Base-by-base conservation (phyloP, 2,797 vertebrate genomes). In the Anolis apletophallus region DNA sequence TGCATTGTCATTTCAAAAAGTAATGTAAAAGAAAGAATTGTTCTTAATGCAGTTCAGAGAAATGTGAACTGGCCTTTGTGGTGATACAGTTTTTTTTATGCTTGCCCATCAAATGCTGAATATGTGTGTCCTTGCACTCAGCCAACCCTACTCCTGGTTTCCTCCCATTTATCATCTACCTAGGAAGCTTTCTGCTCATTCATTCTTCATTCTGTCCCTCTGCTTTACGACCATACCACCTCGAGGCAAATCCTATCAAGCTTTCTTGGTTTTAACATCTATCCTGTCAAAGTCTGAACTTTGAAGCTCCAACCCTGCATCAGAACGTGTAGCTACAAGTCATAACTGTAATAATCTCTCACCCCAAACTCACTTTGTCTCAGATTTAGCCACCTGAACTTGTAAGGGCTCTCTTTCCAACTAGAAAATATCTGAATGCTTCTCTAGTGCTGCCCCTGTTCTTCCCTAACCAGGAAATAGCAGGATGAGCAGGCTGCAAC, bases 21-120 rank as follows among this genome's bases (percentile, higher is more conserved):
- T 36, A 54, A 72, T 61, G 32, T 79, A 59, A 83, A 87, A 83
- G 55, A 79, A 87, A 40, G 13, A 87, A 83, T 79, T 78, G 81
- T 73, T 73, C 54, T n/a, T 10, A 72, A 52, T 12, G 64, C 3
- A 55, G 64, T 71, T 79, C 36, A 21, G 52, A 19, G 76, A 50
- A 85, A 72, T 80, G 52, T 54, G 54, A 84, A 68, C 40, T 50
- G 73, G 12, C 29, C 52, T 54, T 75, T n/a, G 3, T 9, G 61
- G 76, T 68, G 34, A 68, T 40, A 52, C 34, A 34, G 55, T 64
- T 46, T 9, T 52, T 16, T 71, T 59, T 50, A 8, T 55, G 55
- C 16, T 32, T 23, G 46, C 3, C 54, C 17, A 83, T 34, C 19
- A 52, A 61, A 69, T 69, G 29, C 9, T 13, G 8, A 13, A 34